Evolutionary conservation across 2,888 invertebrate genomes (phyloP).

Genomic region (Drosophila gaucha): DNA sequence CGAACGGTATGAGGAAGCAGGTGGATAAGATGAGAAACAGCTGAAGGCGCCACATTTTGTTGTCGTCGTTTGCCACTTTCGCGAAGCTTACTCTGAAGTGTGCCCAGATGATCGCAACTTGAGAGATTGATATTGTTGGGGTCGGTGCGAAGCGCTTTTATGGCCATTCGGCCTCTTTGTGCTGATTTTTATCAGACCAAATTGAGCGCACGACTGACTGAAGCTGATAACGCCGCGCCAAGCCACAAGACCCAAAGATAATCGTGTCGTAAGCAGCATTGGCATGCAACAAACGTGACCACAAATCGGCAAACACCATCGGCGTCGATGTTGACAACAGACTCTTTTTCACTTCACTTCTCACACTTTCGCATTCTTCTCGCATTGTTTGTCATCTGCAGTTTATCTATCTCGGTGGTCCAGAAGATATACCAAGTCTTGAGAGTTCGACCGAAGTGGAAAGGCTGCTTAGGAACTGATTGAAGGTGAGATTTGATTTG

Average conservation of each 20-base stretch:
- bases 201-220: too few relatives aligned
- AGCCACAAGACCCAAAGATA: conserved; percentile 12
- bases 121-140: conserved; percentile 40
- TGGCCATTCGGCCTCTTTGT: conserved; percentile 21
- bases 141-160: conserved; percentile 37
- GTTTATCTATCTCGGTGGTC: conserved; percentile 16
- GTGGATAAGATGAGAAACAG: conserved; percentile 64
- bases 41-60: conserved; percentile 69
- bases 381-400: conserved; percentile 15
- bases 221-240: conserved; percentile 38
- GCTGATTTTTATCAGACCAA: conserved; percentile 43
- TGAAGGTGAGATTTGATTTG: not conserved
- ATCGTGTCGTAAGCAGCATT: conserved; percentile 23
- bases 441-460: not conserved
- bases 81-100: not conserved
- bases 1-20: conserved; percentile 65
- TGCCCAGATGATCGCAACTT: conserved; percentile 20
- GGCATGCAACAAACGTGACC: conserved; percentile 69
- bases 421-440: not conserved
- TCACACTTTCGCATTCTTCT: conserved; percentile 50
- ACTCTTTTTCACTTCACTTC: not conserved
- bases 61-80: not conserved
- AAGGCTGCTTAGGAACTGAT: not conserved
- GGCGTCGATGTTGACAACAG: conserved; percentile 2
- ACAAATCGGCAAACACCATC: conserved; percentile 28